A percentile compares a stretch with the other conserved stretches of the same genome.
phyloP scores from a whole-genome alignment of 2,113 vertebrate species.

The Microtus ochrogaster region DNA sequence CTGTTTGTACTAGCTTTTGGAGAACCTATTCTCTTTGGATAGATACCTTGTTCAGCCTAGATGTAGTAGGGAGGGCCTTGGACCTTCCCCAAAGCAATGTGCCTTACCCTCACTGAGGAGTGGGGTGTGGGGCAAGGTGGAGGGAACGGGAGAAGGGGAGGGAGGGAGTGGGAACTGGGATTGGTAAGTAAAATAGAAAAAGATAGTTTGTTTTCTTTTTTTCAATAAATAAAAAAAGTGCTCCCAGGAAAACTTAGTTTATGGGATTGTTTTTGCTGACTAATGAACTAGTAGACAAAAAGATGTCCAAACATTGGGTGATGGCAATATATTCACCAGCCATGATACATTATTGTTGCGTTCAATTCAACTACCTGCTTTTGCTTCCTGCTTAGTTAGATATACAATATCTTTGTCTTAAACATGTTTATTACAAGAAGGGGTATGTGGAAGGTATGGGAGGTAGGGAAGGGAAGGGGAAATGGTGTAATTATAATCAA shows the following conservation, averaged over 20 bases:
- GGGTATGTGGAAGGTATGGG: not conserved
- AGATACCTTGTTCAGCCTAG: too few relatives aligned
- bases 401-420: not conserved
- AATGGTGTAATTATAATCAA: not conserved
- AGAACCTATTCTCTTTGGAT: too few relatives aligned
- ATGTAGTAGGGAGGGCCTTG: too few relatives aligned
- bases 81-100: too few relatives aligned
- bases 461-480: not conserved
- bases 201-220: too few relatives aligned
- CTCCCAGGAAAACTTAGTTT: not conserved
- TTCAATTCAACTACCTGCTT: slow-evolving; percentile 1
- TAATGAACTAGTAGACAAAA: not conserved
- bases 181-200: too few relatives aligned
- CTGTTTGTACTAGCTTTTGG: too few relatives aligned
- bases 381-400: slow-evolving; percentile 15
- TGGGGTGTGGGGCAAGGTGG: too few relatives aligned
- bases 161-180: too few relatives aligned
- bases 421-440: not conserved
- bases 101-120: too few relatives aligned
- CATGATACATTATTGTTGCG: not conserved
- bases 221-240: not conserved
- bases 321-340: not conserved
- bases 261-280: slow-evolving; percentile 29
- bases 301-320: not conserved
- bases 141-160: rapidly evolving